Evolutionary conservation across 2,113 vertebrate species (phyloP), one percentile per base, ranked within the genome.

Genomic region (Hemichromis elongatus): DNA sequence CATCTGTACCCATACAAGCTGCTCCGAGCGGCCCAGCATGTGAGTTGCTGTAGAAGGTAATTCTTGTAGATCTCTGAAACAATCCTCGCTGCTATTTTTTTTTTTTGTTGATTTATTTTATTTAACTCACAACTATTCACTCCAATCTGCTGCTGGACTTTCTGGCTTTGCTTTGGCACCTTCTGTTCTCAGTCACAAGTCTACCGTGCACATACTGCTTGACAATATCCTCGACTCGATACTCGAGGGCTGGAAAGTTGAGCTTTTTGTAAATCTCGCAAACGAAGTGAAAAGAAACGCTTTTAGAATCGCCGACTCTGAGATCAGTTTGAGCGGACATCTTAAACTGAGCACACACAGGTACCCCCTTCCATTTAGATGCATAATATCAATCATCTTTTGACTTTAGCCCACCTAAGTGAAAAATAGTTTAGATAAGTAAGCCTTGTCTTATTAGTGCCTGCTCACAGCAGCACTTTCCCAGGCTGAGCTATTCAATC

Each of bases 351-450:
- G 3, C 42, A 30, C 68, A 13, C 26, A 33, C 42, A 75, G 3
- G 45, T 75, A n/a, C 42, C 68, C 68, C 16, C 26, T 50, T 75
- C 10, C 45, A 33, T 75, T 16, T 47, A 52, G 18, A 75, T 52
- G 18, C 26, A 52, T 37, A 75, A 50, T 52, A 75, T 18, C 45
- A 75, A 28, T 75, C 26, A 50, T 75, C 18, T 4, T 50, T 30
- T 75, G 26, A 50, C 24, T 75, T 13, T 33, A 33, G 26, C 8
- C 3, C 26, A 33, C 45, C 70, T 75, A 4, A 13, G 18, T 33
- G 68, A 56, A 81, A 81, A 40, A 68, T n/a, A 82, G 50, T 53
- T 86, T 90, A 88, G 84, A 83, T 30, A 53, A 83, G 86, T 83
- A 81, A 80, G 61, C 63, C 79, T 82, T 28, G 63, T 85, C 68